Conservation (phyloP, 2,797 vertebrate species). For the Eurystomus glaucurus region DNA sequence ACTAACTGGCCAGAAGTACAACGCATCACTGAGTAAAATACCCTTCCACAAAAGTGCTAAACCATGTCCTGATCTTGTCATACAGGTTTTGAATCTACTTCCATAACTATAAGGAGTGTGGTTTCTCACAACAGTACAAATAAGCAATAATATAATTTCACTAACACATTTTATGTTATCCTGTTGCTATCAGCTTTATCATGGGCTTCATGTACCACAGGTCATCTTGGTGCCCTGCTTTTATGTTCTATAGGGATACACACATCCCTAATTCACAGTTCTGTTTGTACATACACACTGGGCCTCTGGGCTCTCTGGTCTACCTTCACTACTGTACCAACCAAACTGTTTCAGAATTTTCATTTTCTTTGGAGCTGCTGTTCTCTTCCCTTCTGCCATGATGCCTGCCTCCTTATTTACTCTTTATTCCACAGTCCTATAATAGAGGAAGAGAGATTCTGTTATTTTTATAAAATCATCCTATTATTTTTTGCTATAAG, state of each 20-base stretch:
- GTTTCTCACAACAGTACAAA: background rate
- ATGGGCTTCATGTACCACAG: background rate
- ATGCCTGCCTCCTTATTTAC: background rate
- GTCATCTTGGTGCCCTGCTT: background rate
- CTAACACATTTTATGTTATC: fast-evolving
- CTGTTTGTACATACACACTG: background rate
- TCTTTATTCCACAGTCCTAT: background rate
- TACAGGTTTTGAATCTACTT: background rate
- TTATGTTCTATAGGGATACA: background rate
- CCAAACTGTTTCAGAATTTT: background rate
- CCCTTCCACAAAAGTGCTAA: background rate
- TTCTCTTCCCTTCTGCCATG: background rate
- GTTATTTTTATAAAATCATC: background rate
- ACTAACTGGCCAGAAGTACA: background rate
- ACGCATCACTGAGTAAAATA: background rate
- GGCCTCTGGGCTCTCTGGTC: background rate
- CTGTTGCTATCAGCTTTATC: background rate
- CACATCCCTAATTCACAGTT: too few species aligned
- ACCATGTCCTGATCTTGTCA: background rate
- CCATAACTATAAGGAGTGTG: background rate
- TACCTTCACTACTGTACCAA: background rate
- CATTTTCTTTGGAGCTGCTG: background rate
- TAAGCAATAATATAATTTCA: background rate
- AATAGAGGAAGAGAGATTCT: background rate
- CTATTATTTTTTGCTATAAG: background rate